phyloP scores from a whole-genome alignment of 2,797 vertebrate genomes.

The Melopsittacus undulatus region DNA sequence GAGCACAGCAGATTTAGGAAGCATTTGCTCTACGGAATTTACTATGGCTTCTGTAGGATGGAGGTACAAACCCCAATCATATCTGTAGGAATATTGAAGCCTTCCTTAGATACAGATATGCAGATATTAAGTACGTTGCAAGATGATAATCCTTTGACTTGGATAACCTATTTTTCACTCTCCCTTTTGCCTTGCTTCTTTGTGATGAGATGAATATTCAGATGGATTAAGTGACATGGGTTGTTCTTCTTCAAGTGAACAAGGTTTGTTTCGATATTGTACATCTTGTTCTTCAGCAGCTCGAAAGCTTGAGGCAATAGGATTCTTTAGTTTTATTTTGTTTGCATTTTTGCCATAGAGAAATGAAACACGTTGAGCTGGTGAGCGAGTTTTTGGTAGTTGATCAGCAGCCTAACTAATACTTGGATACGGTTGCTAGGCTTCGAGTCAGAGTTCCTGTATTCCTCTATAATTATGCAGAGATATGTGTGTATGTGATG shows the following conservation, averaged over 20 bases:
- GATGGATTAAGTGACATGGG: conserved; percentile 84
- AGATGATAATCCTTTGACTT: conserved; percentile 56
- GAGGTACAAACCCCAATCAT: conserved; percentile 52
- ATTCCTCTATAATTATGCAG: conserved; percentile 73
- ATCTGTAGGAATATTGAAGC: conserved; percentile 47
- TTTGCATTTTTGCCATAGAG: conserved; percentile 39
- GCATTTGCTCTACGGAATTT: conserved; percentile 66
- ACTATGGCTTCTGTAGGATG: conserved; percentile 69
- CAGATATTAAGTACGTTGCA: conserved; percentile 51
- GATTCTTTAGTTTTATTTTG: conserved; percentile 9
- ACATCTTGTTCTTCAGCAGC: conserved; percentile 57
- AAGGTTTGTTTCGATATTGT: conserved; percentile 82
- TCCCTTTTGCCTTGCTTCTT: conserved; percentile 65
- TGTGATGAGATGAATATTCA: conserved; percentile 76
- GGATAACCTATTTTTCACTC: conserved; percentile 63
- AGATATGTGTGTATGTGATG: conserved; percentile 60
- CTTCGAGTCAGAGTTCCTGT: conserved; percentile 70
- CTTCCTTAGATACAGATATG: conserved; percentile 50
- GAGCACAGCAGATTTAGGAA: conserved; percentile 73
- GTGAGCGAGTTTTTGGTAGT: conserved; percentile 69
- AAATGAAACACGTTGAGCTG: conserved; percentile 51
- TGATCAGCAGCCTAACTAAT: conserved; percentile 74
- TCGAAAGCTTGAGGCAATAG: conserved; percentile 25
- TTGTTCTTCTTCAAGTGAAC: conserved; percentile 82
- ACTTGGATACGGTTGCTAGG: conserved; percentile 84